These are phyloP conservation scores for Spea bombifrons DNA, from an alignment of 2,113 vertebrate species.

Conservation along the genomic window DNA sequence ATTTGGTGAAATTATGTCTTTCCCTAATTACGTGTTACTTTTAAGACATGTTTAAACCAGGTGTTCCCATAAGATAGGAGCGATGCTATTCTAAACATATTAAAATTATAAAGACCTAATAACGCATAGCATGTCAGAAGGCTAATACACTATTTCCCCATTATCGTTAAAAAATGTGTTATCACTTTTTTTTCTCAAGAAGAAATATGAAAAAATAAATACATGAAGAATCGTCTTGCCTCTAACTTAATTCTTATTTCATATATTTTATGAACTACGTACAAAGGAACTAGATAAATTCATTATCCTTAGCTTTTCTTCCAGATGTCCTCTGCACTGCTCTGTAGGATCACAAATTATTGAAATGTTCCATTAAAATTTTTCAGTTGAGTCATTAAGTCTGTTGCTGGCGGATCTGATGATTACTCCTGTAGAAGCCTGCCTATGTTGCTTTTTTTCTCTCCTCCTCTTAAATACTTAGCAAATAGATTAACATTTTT, in stretches of 20 bases:
- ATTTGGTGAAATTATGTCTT: no score
- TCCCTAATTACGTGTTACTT: no score
- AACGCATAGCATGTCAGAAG: no score
- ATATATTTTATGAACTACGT: not conserved
- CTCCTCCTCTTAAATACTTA: not conserved
- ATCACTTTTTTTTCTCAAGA: no score
- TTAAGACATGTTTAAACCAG: no score
- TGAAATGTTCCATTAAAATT: constrained; percentile 15
- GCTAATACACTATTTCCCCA: no score
- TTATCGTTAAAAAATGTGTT: no score
- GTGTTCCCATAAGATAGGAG: no score
- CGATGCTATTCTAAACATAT: no score
- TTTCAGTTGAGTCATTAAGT: constrained; percentile 1
- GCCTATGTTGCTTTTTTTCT: not conserved
- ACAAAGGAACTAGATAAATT: not conserved
- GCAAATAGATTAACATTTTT: not conserved
- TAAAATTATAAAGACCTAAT: no score
- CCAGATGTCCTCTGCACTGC: not conserved
- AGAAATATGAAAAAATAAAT: not conserved
- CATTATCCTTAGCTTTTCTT: not conserved
- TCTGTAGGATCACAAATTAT: constrained; percentile 14
- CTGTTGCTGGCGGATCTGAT: not conserved
- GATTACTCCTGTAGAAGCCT: not conserved
- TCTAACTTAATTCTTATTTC: not conserved
- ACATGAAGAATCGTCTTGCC: not conserved